Evolutionary conservation across 2,797 vertebrate species (phyloP), one percentile per base, ranked within the genome.

Genomic region (Orientallactaga sibirica): DNA sequence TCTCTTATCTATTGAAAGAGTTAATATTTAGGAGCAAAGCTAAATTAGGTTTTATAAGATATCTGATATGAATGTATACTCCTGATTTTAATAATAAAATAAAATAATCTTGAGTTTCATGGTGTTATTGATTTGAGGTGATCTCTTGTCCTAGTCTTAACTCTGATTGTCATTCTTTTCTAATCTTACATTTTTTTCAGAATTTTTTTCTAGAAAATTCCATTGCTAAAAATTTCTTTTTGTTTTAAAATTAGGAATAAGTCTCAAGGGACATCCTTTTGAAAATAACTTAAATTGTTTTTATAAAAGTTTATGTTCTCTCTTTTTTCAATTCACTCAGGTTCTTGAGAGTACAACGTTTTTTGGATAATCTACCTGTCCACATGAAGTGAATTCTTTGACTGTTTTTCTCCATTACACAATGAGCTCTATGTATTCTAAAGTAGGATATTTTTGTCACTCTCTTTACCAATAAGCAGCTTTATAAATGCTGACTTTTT

Each of bases 11-110:
- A 78, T 87, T 37, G 4, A 11, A 80, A 16, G 71, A 24, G 10
- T 19, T 76, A 91, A 48, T 71, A 83, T 85, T 88, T 67, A 41
- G 27, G 25, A 88, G 11, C 5, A 76, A 80, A 33, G 6, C 61
- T 75, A 87, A 75, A 37, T 83, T 90, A 76, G 80, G 81, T 88
- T 93, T 93, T n/a, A 33, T 67, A 58, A 85, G 19, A 61, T 66
- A 58, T 0, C 10, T 43, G 33, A 7, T 27, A 77, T 67, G 20
- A 43, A 70, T 82, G 1, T 80, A 27, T 83, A 24, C 24, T 48
- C 22, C 16, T 70, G 11, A 90, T n/a, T 84, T 94, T 76, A 87
- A 62, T 10, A 77, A 22, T 20, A 64, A 64, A 64, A 64, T 20
- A 70, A 71, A 75, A 58, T 75, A 75, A 62, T 81, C 8, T 27